These are phyloP conservation scores for Lepus americanus DNA, from an alignment of 2,113 vertebrate species.

Conservation along the genomic window DNA sequence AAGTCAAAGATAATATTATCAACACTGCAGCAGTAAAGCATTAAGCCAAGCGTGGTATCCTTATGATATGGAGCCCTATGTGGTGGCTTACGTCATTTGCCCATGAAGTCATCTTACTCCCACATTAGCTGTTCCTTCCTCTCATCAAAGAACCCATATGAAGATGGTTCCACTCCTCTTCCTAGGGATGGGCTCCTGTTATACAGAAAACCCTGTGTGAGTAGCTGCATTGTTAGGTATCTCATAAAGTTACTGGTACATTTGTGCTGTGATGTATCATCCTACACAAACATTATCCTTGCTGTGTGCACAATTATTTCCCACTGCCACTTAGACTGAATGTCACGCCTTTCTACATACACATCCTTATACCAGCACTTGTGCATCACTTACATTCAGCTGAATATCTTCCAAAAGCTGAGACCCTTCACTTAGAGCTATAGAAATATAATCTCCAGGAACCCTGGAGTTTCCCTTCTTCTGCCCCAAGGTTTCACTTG, in stretches of 20 bases:
- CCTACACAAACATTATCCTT: neutral
- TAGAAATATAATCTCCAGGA: neutral
- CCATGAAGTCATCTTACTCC: neutral
- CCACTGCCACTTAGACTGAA: neutral
- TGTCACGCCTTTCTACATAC: neutral
- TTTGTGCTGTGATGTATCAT: neutral
- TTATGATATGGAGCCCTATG: neutral
- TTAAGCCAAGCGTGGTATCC: neutral
- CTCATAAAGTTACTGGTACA: neutral
- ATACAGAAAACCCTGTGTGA: neutral
- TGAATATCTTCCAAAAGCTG: neutral
- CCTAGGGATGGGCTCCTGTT: neutral
- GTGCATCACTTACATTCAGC: neutral
- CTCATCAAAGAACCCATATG: neutral
- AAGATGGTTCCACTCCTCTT: neutral
- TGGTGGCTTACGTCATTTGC: neutral
- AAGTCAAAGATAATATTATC: conserved; percentile 1
- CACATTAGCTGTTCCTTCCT: neutral
- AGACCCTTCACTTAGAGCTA: neutral
- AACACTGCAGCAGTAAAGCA: neutral
- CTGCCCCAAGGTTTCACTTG: neutral
- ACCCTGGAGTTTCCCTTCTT: neutral
- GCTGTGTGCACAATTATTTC: neutral
- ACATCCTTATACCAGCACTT: neutral
- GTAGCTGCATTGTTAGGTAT: neutral